phyloP scores from a whole-genome alignment of 2,113 vertebrate species.

The Muscicapa adusta region DNA sequence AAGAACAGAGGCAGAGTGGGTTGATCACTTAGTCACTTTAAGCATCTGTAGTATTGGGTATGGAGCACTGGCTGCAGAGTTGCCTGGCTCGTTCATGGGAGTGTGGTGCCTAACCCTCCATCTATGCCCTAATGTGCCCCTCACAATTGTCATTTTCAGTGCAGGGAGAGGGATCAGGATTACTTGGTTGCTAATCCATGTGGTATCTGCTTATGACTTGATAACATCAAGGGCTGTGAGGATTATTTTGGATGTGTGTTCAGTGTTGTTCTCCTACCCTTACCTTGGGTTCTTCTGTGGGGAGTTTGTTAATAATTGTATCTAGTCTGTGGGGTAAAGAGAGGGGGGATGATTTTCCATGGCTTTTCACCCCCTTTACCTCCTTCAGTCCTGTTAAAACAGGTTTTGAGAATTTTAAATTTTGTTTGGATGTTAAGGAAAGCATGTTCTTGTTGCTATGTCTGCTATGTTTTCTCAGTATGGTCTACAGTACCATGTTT shows the following conservation, averaged over 20 bases:
- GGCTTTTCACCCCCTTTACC: neutral
- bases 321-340: neutral
- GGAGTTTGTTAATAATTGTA: neutral
- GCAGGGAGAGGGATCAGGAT: no score
- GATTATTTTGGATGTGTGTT: neutral
- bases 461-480: neutral
- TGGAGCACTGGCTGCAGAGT: fast-evolving
- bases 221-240: neutral
- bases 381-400: neutral
- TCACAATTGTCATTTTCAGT: neutral
- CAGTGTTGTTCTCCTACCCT: neutral
- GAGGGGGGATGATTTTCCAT: neutral
- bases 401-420: neutral
- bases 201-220: neutral
- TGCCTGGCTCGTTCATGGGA: neutral
- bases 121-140: no score
- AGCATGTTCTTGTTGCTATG: neutral
- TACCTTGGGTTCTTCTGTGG: fast-evolving
- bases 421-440: neutral
- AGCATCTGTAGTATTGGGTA: fast-evolving
- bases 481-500: neutral
- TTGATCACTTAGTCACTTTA: no score
- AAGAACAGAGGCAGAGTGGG: neutral
- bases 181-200: neutral
- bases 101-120: neutral